A percentile compares a stretch with the other conserved stretches of the same genome.
Evolutionary conservation across 2,113 vertebrate genomes (phyloP).

Genomic region (Oncorhynchus nerka): DNA sequence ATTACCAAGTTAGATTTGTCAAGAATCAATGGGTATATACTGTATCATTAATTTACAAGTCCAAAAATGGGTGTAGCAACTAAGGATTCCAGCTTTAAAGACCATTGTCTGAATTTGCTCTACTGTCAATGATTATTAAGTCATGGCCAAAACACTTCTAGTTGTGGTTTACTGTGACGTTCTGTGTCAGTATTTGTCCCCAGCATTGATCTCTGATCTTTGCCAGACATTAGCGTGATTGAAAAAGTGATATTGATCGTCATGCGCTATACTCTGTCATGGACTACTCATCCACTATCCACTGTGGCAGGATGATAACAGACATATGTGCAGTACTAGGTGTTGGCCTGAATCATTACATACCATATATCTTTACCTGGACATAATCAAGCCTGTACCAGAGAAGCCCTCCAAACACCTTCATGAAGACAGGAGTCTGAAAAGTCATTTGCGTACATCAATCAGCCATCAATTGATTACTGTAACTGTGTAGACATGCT

Average conservation of each 20-base stretch:
- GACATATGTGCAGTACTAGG: neutral
- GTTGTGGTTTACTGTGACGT: slow-evolving; percentile 29
- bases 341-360: neutral
- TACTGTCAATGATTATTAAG: neutral
- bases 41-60: too few relatives aligned
- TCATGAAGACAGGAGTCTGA: neutral
- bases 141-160: neutral
- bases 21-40: too few relatives aligned
- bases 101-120: neutral
- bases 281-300: neutral
- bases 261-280: neutral
- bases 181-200: slow-evolving; percentile 20
- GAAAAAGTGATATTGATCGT: slow-evolving; percentile 2
- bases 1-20: too few relatives aligned
- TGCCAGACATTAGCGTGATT: neutral
- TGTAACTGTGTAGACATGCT: neutral
- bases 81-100: neutral
- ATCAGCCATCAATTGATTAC: neutral
- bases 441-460: neutral
- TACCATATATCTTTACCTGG: neutral
- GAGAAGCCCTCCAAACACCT: neutral
- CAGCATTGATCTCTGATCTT: neutral
- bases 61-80: too few relatives aligned
- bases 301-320: neutral
- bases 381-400: neutral